These are phyloP conservation scores for Hydra vulgaris DNA, from an alignment of 30 jellyfish, hydroid and myxozoan species.

Conservation along the genomic window DNA sequence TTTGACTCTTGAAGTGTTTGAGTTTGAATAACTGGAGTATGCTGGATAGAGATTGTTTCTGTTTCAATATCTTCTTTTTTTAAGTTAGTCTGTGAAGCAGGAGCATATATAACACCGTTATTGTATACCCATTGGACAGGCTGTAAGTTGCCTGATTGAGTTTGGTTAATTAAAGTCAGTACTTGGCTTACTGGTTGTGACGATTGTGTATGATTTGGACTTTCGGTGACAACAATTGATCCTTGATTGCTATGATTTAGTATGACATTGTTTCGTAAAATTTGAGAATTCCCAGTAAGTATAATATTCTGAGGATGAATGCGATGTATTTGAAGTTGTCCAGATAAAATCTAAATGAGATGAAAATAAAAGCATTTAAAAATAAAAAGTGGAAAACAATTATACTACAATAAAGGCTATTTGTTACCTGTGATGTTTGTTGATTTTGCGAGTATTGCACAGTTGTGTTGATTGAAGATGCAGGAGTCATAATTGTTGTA, in stretches of 20 bases:
- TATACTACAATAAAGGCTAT: not conserved
- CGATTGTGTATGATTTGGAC: slow-evolving; percentile 22
- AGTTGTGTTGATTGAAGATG: not conserved
- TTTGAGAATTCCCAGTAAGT: slow-evolving; percentile 72
- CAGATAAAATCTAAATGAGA: slow-evolving; percentile 56
- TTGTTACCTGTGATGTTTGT: not conserved
- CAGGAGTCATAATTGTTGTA: not conserved
- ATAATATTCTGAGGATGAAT: slow-evolving; percentile 91
- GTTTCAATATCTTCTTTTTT: not conserved
- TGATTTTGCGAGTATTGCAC: not conserved
- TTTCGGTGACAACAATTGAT: slow-evolving; percentile 58
- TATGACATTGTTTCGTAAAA: slow-evolving; percentile 65
- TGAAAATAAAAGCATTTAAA: not conserved
- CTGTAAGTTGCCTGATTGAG: slow-evolving; percentile 25
- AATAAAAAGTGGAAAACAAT: not conserved
- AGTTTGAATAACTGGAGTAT: slow-evolving; percentile 36
- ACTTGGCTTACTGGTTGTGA: slow-evolving; percentile 30
- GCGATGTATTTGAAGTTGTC: slow-evolving; percentile 87
- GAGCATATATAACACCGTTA: slow-evolving; percentile 54
- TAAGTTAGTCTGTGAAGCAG: slow-evolving; percentile 25
- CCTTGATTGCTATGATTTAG: slow-evolving; percentile 45
- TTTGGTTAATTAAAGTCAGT: slow-evolving; percentile 45
- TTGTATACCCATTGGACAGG: slow-evolving; percentile 84
- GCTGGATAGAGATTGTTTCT: slow-evolving; percentile 19
- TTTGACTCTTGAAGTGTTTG: slow-evolving; percentile 16